phyloP scores from a whole-genome alignment of 2,797 vertebrate species.

The Eulemur rubriventer region DNA sequence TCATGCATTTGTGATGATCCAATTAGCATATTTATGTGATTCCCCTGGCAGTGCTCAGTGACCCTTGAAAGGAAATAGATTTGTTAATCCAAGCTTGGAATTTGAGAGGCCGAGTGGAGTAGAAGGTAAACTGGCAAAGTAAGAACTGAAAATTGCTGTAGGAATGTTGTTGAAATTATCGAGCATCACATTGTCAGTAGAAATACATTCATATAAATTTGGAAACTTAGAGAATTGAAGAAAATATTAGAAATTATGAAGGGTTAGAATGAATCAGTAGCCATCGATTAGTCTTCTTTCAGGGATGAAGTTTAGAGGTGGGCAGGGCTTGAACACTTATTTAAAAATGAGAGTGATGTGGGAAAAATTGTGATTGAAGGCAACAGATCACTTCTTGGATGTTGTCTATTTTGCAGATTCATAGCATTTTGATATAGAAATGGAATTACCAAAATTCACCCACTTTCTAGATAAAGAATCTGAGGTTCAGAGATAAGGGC shows the following conservation, averaged over 20 bases:
- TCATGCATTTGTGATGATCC: constrained; percentile 33
- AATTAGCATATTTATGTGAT: constrained; percentile 43
- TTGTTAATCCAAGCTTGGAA: background rate
- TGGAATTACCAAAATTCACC: background rate
- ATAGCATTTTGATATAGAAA: constrained; percentile 16
- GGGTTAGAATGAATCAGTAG: background rate
- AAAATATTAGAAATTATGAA: background rate
- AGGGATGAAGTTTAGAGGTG: background rate
- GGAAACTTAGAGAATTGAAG: background rate
- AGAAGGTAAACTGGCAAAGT: constrained; percentile 19
- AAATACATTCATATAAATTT: background rate
- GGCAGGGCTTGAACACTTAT: background rate
- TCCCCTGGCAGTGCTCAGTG: background rate
- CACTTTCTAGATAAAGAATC: background rate
- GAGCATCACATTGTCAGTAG: background rate
- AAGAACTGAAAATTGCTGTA: background rate
- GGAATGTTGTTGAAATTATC: background rate
- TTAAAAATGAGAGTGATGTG: background rate
- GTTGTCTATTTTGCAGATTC: background rate
- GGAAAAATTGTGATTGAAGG: background rate
- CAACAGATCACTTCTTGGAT: background rate
- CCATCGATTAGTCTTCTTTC: background rate
- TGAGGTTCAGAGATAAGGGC: background rate
- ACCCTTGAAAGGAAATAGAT: constrained; percentile 42
- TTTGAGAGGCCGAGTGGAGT: background rate